Conservation (phyloP, 2,113 vertebrate species). For the Mormoops blainvillei region DNA sequence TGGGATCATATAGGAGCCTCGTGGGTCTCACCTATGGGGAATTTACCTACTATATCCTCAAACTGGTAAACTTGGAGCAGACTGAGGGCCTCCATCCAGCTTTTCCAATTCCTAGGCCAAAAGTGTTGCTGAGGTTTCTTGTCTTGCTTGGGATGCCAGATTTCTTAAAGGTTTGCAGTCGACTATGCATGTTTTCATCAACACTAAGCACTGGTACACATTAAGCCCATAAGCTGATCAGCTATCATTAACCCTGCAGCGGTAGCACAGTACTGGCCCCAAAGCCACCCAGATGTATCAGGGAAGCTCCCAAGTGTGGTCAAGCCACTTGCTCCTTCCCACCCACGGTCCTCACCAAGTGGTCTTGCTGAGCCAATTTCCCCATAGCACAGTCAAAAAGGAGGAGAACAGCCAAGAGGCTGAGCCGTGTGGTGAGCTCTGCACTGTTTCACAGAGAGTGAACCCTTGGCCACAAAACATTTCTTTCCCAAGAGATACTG, state of each 20-base stretch:
- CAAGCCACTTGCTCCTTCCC: not conserved
- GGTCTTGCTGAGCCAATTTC: not conserved
- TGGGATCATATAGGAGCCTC: not conserved
- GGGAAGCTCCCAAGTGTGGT: not conserved
- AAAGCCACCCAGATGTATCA: not conserved
- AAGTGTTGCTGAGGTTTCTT: not conserved
- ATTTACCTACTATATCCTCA: not conserved
- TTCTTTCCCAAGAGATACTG: constrained; percentile 22
- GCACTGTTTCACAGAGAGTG: not conserved
- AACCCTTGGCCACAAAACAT: not conserved
- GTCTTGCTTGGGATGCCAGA: not conserved
- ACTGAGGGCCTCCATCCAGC: not conserved
- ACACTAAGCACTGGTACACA: not conserved
- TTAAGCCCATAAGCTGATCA: not conserved
- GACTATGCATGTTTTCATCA: not conserved
- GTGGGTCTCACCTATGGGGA: not conserved
- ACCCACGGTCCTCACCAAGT: not conserved
- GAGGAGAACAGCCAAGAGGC: not conserved
- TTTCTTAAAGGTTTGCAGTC: not conserved
- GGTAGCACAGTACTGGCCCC: not conserved
- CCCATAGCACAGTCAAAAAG: not conserved
- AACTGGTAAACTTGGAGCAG: not conserved
- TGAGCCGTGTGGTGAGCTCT: not conserved
- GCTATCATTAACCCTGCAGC: not conserved
- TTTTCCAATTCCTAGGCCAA: constrained; percentile 36